Evolutionary conservation across 35 echinoderm and acorn worm species (phyloP), one percentile per base, ranked within the genome.

Genomic region (Lytechinus variegatus): DNA sequence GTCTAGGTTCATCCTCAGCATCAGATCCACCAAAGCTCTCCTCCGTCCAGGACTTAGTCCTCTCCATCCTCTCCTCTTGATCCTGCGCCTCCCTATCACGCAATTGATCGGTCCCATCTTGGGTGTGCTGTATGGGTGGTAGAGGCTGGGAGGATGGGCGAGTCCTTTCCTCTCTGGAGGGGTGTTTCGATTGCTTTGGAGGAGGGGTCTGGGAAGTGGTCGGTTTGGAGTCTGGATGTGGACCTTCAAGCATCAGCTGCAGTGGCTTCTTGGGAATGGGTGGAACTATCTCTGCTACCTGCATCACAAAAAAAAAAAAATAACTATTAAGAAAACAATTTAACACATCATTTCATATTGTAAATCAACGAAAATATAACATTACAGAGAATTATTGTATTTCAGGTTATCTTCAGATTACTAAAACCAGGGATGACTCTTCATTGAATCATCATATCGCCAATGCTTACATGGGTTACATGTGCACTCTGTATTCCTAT

Each of bases 181-280:
- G 86, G 27, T 53, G 91, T 57, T 93, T 54, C 57, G 92, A 57
- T 27, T 44, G 92, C 11, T 55, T 57, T 27, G 90, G 95, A 14
- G 96, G 87, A 61, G 96, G 94, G 10, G 95, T 90, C 27, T 91
- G 29, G 29, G 94, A 91, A 61, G 96, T 58, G 10, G 97, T 97
- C 56, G 95, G 96, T 56, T 95, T 96, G 86, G 95, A 27, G 28
- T 58, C 95, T 54, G 94, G 86, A 28, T 66, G 8, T 54, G 56
- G 87, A 0, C 92, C 95, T 93, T 96, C 97, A 27, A 99, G 94
- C 97, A 98, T 97, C 27, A 96, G 87, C 91, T 96, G 94, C 11
- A 97, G 79, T 44, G 98, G 97, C 88, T 90, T 95, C 72, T 99
- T 99, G 10, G 98, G 98, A 6, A 99, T 54, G 87, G 96, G 97